A percentile compares a stretch with the other conserved stretches of the same genome.
Conservation (phyloP, 2,113 vertebrate species). For the Pterocles gutturalis region DNA sequence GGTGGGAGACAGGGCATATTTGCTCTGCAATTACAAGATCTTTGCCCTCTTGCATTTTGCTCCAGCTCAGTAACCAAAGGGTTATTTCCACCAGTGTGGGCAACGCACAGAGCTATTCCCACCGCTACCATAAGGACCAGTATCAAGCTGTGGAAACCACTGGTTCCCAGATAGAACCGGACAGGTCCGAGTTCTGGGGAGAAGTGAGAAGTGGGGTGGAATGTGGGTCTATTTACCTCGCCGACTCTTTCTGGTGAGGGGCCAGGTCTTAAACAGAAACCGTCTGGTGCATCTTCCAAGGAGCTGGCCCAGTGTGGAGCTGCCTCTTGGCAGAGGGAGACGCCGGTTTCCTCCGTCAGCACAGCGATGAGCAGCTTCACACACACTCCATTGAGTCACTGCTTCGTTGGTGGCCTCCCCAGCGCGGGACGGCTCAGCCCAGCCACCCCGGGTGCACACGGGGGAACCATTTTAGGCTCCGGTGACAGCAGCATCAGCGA, state of each 20-base stretch:
- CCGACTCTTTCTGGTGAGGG: not conserved
- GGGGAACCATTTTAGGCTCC: not conserved
- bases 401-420: not conserved
- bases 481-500: not conserved
- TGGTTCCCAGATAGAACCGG: not conserved
- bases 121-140: not conserved
- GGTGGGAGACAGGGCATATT: rapidly evolving
- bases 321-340: not conserved
- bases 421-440: rapidly evolving
- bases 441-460: rapidly evolving
- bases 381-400: not conserved
- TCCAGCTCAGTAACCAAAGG: not conserved
- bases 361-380: not conserved
- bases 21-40: not conserved
- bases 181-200: not conserved
- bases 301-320: not conserved
- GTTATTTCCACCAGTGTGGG: not conserved
- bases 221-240: not conserved
- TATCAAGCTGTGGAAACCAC: not conserved
- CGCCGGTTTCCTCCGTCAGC: not conserved
- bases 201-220: not conserved
- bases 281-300: not conserved
- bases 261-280: not conserved
- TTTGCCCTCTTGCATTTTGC: not conserved
- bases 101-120: not conserved